Evolutionary conservation across 1,140 invertebrate species (phyloP).

Genomic region (Holotrichia oblita): DNA sequence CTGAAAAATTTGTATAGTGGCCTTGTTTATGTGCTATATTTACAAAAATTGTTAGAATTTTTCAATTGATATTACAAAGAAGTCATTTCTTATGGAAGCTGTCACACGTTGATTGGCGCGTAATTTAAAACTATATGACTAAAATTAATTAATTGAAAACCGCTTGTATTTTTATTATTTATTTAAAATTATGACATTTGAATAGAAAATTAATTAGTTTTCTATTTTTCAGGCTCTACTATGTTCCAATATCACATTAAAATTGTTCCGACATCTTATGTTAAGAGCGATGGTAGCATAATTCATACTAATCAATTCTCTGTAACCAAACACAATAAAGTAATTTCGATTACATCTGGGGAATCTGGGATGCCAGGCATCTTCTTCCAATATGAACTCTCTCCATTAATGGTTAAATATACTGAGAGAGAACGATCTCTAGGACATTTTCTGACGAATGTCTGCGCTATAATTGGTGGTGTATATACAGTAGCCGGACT

Average conservation of each 20-base stretch:
- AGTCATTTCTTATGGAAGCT: not conserved
- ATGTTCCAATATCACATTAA: slow-evolving; percentile 99
- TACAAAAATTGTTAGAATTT: not conserved
- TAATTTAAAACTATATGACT: not conserved
- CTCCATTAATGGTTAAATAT: slow-evolving; percentile 97
- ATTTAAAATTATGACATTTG: no score
- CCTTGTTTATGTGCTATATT: not conserved
- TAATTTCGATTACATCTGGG: slow-evolving; percentile 71
- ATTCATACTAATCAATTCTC: slow-evolving; percentile 94
- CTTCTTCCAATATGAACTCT: slow-evolving; percentile 97
- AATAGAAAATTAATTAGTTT: not conserved
- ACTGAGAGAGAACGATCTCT: slow-evolving; percentile 89
- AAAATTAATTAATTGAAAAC: not conserved
- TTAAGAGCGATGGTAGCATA: slow-evolving; percentile 76
- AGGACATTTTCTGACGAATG: slow-evolving; percentile 92
- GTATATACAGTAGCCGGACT: slow-evolving; percentile 94
- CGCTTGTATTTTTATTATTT: no score
- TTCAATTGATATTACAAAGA: not conserved
- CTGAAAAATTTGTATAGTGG: not conserved
- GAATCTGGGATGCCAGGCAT: slow-evolving; percentile 93
- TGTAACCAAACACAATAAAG: slow-evolving; percentile 90
- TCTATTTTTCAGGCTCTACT: slow-evolving; percentile 75
- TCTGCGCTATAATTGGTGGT: slow-evolving; percentile 95
- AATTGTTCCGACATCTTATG: slow-evolving; percentile 94
- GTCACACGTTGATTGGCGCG: not conserved